Percentiles rank a stretch among this genome's conserved stretches.
These are phyloP conservation scores for Sebastes elongatus DNA, from an alignment of 2,797 vertebrate genomes.

Conservation along the genomic window DNA sequence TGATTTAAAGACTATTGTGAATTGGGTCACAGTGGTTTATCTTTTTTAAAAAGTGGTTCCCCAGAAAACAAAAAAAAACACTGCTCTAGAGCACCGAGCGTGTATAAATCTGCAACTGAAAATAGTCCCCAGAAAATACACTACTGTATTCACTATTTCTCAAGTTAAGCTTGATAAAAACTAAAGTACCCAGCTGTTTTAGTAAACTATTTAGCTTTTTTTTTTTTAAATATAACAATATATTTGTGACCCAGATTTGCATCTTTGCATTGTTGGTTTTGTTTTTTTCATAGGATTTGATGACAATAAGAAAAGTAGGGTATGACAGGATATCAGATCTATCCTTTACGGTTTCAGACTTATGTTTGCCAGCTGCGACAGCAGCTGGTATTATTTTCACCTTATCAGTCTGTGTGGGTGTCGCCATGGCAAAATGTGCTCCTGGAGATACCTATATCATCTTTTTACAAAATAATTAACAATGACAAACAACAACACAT, in stretches of 20 bases:
- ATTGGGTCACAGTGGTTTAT: too few relatives aligned
- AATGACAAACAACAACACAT: not conserved
- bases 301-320: not conserved
- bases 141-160: fast-evolving
- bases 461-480: not conserved
- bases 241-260: not conserved
- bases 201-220: not conserved
- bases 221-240: not conserved
- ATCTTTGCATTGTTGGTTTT: not conserved
- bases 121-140: not conserved
- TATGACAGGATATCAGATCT: not conserved
- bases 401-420: too few relatives aligned
- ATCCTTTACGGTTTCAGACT: not conserved
- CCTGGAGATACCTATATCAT: too few relatives aligned
- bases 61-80: too few relatives aligned
- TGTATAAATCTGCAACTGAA: not conserved
- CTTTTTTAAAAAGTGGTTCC: too few relatives aligned
- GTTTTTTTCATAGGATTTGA: not conserved
- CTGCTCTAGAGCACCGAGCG: not conserved
- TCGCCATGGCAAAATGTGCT: too few relatives aligned
- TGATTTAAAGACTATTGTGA: too few relatives aligned
- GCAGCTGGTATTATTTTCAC: too few relatives aligned
- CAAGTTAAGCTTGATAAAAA: not conserved
- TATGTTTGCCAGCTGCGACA: too few relatives aligned
- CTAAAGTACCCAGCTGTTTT: not conserved